Evolutionary conservation across 1,140 invertebrate species (phyloP).

Genomic region (Drosophila neocordata): DNA sequence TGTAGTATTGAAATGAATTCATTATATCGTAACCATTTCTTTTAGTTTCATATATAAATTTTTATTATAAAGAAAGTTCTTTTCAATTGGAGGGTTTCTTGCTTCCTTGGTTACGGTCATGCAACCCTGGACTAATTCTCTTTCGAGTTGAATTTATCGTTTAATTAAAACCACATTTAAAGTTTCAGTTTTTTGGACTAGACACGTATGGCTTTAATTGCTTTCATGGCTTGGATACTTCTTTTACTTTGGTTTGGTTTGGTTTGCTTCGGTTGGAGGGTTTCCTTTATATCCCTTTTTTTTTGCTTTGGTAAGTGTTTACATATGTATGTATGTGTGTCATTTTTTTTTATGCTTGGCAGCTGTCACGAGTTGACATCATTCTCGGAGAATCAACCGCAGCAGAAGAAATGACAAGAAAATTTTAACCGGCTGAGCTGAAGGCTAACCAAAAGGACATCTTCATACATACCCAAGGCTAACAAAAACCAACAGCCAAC

Average conservation of each 20-base stretch:
- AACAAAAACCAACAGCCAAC: slow-evolving; percentile 24
- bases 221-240: slow-evolving; percentile 37
- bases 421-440: slow-evolving; percentile 30
- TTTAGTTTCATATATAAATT: too few relatives aligned
- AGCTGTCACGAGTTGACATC: slow-evolving; percentile 65
- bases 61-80: too few relatives aligned
- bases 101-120: background rate
- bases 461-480: slow-evolving; percentile 27
- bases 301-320: too few relatives aligned
- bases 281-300: too few relatives aligned
- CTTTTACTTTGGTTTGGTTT: background rate
- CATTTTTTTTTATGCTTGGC: slow-evolving; percentile 18
- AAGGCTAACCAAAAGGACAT: slow-evolving; percentile 54
- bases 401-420: slow-evolving; percentile 44
- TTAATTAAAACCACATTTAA: slow-evolving; percentile 62
- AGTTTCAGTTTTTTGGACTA: slow-evolving; percentile 39
- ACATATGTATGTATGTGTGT: background rate
- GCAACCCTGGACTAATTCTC: slow-evolving; percentile 1
- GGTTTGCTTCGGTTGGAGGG: background rate
- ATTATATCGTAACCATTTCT: too few relatives aligned
- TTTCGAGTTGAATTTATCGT: slow-evolving; percentile 38
- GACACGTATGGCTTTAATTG: slow-evolving; percentile 70
- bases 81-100: background rate
- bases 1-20: too few relatives aligned
- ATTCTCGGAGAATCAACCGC: slow-evolving; percentile 53